Percentiles rank a stretch among this genome's conserved stretches.
phyloP scores from a whole-genome alignment of 2,113 vertebrate genomes.

The Rostratula benghalensis region DNA sequence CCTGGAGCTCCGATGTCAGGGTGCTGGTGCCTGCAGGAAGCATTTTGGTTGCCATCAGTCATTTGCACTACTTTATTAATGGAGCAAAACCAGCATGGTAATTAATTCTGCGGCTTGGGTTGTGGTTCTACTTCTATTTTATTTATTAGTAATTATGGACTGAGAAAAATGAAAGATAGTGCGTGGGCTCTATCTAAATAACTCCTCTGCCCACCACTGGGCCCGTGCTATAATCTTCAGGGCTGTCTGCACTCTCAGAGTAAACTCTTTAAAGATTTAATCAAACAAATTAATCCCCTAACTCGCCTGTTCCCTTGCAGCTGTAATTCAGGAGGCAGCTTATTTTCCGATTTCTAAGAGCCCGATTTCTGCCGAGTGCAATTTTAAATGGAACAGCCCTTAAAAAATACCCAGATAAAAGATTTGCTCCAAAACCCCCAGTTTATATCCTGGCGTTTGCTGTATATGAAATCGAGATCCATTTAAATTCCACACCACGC shows the following conservation, averaged over 20 bases:
- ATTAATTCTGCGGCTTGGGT: background rate
- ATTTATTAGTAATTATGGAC: background rate
- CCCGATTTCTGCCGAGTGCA: background rate
- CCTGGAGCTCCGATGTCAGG: background rate
- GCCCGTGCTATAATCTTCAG: background rate
- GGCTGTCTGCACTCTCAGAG: conserved; percentile 17
- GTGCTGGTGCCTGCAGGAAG: background rate
- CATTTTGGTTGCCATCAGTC: background rate
- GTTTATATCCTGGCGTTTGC: background rate
- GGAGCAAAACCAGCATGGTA: background rate
- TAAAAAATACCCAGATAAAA: conserved; percentile 28
- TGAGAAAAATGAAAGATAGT: background rate
- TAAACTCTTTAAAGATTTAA: conserved; percentile 69
- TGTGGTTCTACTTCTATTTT: conserved; percentile 7
- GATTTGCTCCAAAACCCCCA: background rate
- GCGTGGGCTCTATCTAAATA: background rate
- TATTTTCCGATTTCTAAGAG: conserved; percentile 33
- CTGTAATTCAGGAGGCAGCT: conserved; percentile 49
- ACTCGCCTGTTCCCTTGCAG: background rate
- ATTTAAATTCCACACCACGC: conserved; percentile 35
- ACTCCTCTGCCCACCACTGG: conserved; percentile 10
- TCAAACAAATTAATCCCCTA: conserved; percentile 62
- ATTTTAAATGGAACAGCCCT: conserved; percentile 47
- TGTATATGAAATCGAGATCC: conserved; percentile 20
- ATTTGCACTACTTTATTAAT: background rate